Evolutionary conservation across 2,797 vertebrate genomes (phyloP).

Genomic region (Schizopygopsis pylzovi): DNA sequence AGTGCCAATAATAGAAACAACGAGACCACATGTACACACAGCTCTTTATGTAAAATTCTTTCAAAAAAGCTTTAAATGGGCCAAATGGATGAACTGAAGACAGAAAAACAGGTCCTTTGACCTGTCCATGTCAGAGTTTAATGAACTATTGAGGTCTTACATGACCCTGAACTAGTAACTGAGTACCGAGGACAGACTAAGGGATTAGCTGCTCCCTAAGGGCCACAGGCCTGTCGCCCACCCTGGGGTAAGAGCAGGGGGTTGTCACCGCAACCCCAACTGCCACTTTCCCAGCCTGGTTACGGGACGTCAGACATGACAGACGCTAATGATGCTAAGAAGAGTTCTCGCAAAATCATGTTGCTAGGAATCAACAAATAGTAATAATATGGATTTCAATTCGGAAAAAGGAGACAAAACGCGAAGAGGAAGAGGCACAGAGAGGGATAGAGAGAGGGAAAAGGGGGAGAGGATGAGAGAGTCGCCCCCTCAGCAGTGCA

Average conservation of each 20-base stretch:
- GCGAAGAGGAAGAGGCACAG: neutral
- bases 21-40: neutral
- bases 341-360: neutral
- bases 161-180: slow-evolving; percentile 53
- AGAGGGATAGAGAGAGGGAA: slow-evolving; percentile 8
- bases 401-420: slow-evolving; percentile 9
- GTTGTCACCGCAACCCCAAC: slow-evolving; percentile 53
- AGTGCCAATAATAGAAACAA: neutral
- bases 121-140: slow-evolving; percentile 50
- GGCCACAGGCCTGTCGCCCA: slow-evolving; percentile 29
- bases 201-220: slow-evolving; percentile 31
- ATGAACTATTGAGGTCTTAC: slow-evolving; percentile 47
- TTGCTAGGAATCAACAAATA: neutral
- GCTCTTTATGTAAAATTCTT: neutral
- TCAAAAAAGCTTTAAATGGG: neutral
- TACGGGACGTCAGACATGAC: neutral
- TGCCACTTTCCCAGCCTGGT: slow-evolving; percentile 49
- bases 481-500: slow-evolving; percentile 67
- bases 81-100: slow-evolving; percentile 2
- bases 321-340: neutral
- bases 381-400: neutral
- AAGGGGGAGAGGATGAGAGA: slow-evolving; percentile 28
- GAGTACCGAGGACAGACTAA: slow-evolving; percentile 34
- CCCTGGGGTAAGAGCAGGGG: slow-evolving; percentile 27
- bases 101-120: slow-evolving; percentile 18